Conservation (phyloP, 2,113 vertebrate genomes). For the Dasyornis broadbenti region DNA sequence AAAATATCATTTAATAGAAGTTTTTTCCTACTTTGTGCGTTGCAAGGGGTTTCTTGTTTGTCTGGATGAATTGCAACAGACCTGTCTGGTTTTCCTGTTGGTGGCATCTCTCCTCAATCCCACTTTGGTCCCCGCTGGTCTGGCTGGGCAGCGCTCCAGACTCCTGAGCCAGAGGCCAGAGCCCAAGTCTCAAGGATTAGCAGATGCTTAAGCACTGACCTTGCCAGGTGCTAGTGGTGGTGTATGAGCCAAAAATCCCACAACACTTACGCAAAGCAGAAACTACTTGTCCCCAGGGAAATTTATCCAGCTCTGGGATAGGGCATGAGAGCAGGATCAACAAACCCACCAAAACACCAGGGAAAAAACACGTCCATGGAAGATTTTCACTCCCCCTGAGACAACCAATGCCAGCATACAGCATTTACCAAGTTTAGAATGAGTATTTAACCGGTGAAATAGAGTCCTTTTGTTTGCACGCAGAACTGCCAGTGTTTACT, state of each 20-base stretch:
- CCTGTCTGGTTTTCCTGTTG: not conserved
- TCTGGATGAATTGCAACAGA: not conserved
- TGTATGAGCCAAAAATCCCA: not conserved
- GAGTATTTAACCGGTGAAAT: not conserved
- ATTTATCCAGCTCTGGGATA: not conserved
- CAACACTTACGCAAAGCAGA: not conserved
- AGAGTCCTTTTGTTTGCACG: not conserved
- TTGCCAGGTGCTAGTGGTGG: not conserved
- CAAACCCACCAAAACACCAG: not conserved
- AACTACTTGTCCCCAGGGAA: not conserved
- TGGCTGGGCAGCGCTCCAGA: not conserved
- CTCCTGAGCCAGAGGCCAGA: not conserved
- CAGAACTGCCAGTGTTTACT: not conserved
- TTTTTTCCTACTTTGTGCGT: not conserved
- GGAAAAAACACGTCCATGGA: accelerated
- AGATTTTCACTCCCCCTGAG: not conserved
- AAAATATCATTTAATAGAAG: not conserved
- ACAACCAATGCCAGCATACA: not conserved
- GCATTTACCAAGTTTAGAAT: not conserved
- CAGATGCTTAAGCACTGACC: not conserved
- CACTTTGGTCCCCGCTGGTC: accelerated
- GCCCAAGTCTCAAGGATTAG: not conserved
- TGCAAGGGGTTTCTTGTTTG: not conserved
- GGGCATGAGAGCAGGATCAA: not conserved
- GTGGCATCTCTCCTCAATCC: not conserved